Conservation (phyloP, 2,797 vertebrate genomes). For the Atherinosoma microstoma region DNA sequence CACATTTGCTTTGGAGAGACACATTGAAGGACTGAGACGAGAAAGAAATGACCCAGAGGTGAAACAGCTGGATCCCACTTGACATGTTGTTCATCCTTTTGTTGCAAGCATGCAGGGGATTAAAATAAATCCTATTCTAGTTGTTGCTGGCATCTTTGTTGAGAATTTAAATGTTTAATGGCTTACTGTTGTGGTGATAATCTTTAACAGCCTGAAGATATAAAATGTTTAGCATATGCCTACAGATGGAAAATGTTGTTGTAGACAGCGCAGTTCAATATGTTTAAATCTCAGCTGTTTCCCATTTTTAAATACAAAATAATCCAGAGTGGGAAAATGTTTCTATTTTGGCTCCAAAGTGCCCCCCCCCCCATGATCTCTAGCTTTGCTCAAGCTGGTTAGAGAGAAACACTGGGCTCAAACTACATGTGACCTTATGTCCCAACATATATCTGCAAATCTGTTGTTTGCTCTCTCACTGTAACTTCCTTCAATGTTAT, state of each 20-base stretch:
- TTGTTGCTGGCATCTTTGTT: constrained; percentile 59
- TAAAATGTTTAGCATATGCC: constrained; percentile 39
- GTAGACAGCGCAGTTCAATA: constrained; percentile 11
- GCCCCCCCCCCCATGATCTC: constrained; percentile 27
- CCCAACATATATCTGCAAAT: constrained; percentile 70
- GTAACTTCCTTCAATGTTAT: constrained; percentile 68
- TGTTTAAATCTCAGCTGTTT: constrained; percentile 30
- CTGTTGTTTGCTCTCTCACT: constrained; percentile 67
- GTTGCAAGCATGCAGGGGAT: constrained; percentile 54
- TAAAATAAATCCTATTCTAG: constrained; percentile 54
- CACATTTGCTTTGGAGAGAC: constrained; percentile 44
- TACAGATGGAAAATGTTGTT: constrained; percentile 7
- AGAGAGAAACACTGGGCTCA: constrained; percentile 54
- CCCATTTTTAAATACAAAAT: constrained; percentile 32
- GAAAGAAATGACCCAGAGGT: constrained; percentile 59
- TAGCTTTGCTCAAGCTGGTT: constrained; percentile 51
- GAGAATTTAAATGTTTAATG: constrained; percentile 49
- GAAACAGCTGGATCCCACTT: constrained; percentile 64
- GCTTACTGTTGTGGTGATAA: constrained; percentile 52
- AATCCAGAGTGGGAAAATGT: constrained; percentile 35
- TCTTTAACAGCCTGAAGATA: constrained; percentile 53
- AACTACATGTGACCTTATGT: constrained; percentile 72
- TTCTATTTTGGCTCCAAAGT: constrained; percentile 38
- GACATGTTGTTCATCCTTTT: constrained; percentile 61
- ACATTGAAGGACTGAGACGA: constrained; percentile 60